Conservation (phyloP, 1,140 invertebrate genomes). For the Octopus sinensis region DNA sequence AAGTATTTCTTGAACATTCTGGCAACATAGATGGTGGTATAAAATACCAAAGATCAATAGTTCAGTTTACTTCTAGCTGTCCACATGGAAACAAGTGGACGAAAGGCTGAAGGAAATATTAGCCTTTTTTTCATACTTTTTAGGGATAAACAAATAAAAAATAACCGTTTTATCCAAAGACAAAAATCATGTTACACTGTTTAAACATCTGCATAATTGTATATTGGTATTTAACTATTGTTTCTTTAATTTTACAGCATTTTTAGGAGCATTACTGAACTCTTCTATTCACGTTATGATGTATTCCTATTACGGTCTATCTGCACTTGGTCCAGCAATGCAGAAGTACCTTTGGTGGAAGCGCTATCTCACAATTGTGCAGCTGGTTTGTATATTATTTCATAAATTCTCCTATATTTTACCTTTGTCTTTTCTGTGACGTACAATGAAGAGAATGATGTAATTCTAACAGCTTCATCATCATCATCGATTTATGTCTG, state of each 20-base stretch:
- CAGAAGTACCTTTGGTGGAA: slow-evolving; percentile 60
- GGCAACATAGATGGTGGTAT: too few species aligned
- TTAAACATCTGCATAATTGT: too few species aligned
- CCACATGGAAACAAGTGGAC: too few species aligned
- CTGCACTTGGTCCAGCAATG: slow-evolving; percentile 52
- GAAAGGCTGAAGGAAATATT: too few species aligned
- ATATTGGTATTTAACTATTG: slow-evolving; percentile 11
- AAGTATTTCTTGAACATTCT: too few species aligned
- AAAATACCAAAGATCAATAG: too few species aligned
- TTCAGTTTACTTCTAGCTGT: too few species aligned
- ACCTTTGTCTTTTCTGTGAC: background rate
- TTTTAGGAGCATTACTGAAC: slow-evolving; percentile 58
- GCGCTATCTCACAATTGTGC: slow-evolving; percentile 54
- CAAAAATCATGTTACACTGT: too few species aligned
- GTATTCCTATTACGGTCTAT: slow-evolving; percentile 57
- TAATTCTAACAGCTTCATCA: background rate
- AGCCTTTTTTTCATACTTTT: too few species aligned
- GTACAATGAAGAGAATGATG: background rate
- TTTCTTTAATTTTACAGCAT: slow-evolving; percentile 44
- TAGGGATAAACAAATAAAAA: too few species aligned
- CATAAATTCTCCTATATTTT: background rate
- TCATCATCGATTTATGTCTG: too few species aligned
- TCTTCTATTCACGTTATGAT: slow-evolving; percentile 58
- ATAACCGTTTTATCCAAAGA: too few species aligned
- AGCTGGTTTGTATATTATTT: slow-evolving; percentile 50